Base-by-base conservation (phyloP, 2,113 vertebrate genomes). In the Cryptomyrus ogoouensis region DNA sequence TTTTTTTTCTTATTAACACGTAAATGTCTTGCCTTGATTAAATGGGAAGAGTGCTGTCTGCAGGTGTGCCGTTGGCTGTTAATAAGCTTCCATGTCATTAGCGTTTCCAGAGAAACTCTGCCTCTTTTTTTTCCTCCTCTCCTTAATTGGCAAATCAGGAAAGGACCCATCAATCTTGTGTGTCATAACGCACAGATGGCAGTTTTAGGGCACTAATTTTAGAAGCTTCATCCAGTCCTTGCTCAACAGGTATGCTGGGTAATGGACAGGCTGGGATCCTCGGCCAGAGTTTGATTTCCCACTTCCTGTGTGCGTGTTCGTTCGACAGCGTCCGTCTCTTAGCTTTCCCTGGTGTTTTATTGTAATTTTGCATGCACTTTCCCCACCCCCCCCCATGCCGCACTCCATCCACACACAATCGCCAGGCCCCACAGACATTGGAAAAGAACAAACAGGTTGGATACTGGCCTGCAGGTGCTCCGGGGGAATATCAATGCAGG, bases 161-260 rank as follows among this genome's bases (percentile, higher is more conserved):
- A 12, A 49, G 62, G 50, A 13, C 85, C 83, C 89, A 92, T 91
- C 90, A 90, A 83, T 92, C 90, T 89, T 5, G 21, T 44, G 80
- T 90, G 88, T 92, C 89, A 91, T 17, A 53, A 17, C 27, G n/a
- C 91, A 89, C 47, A 89, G 90, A 74, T 80, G 85, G 90, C 90
- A 83, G 90, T 92, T 92, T 70, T 62, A 24, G 80, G 83, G 56
- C 24, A 47, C 44, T 84, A 62, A 80, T 89, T 47, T 31, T 89
- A 56, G 39, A 39, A 15, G 47, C 58, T 3, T 7, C 10, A 39
- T 35, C 31, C 66, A 21, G 46, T 15, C 47, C 27, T 46, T 5
- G 3, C 62, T 21, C 62, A 31, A 49, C 88, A 47, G 86, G 86
- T 58, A 53, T 42, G 10, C n/a, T n/a, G 52, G n/a, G n/a, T 53